A percentile compares a stretch with the other conserved stretches of the same genome.
Evolutionary conservation across 2,797 vertebrate genomes (phyloP).

Genomic region (Sciurus vulgaris): DNA sequence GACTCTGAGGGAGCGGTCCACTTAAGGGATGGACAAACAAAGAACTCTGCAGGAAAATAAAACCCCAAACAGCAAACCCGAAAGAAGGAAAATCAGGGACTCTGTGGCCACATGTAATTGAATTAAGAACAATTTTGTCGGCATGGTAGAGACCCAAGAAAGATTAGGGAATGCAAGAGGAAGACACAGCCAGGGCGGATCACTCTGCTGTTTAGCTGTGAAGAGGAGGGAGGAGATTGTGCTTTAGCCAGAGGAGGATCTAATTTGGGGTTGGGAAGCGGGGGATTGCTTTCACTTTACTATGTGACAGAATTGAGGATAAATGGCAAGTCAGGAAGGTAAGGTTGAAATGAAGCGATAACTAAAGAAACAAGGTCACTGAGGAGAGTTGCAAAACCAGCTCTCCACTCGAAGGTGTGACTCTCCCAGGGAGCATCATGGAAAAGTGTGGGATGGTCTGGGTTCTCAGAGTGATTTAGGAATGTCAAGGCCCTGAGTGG

Average conservation of each 20-base stretch:
- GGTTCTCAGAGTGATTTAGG: background rate
- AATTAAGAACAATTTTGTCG: background rate
- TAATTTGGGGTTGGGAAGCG: background rate
- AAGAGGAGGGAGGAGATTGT: background rate
- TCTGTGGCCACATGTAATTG: background rate
- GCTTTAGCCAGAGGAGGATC: background rate
- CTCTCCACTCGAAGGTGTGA: fast-evolving
- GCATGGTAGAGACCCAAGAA: background rate
- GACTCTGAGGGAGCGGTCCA: background rate
- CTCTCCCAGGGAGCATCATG: background rate
- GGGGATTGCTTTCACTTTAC: background rate
- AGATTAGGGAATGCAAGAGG: background rate
- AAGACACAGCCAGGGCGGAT: background rate
- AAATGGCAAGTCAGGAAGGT: background rate
- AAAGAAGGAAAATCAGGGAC: background rate
- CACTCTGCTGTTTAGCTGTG: too few relatives aligned
- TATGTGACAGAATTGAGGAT: background rate
- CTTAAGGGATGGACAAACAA: background rate
- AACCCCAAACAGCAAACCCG: background rate
- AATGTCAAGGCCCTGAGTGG: background rate
- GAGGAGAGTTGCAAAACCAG: background rate
- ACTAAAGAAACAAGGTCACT: background rate
- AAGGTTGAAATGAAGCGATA: background rate
- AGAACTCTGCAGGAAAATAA: background rate
- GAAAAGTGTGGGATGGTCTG: background rate